phyloP scores from a whole-genome alignment of 2,888 invertebrate genomes.

The Melieria picta region DNA sequence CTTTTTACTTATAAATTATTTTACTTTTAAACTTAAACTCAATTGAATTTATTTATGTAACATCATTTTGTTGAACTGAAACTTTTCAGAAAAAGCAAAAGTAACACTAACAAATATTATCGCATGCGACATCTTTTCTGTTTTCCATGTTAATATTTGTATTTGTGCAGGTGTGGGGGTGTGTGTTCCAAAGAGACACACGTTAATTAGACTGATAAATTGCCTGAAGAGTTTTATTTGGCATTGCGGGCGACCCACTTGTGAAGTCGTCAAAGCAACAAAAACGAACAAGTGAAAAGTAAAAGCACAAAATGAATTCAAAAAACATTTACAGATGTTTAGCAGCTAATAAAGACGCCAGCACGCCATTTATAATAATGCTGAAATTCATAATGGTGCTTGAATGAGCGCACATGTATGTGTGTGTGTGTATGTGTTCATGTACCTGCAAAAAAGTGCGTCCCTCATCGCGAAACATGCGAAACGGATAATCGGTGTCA shows the following conservation, averaged over 20 bases:
- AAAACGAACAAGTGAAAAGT: too few species aligned
- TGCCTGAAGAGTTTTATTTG: not conserved
- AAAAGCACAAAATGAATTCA: not conserved
- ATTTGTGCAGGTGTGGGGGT: not conserved
- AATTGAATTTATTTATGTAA: too few species aligned
- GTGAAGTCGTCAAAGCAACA: too few species aligned
- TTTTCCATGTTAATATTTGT: not conserved
- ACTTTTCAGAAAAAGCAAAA: not conserved
- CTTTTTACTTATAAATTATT: too few species aligned
- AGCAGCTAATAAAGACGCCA: slow-evolving; percentile 11
- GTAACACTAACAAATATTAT: not conserved
- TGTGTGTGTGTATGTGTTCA: not conserved
- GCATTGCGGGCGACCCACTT: not conserved
- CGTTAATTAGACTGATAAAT: not conserved
- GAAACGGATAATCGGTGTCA: slow-evolving; percentile 82
- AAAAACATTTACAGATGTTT: slow-evolving; percentile 5
- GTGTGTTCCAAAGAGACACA: not conserved
- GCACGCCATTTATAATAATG: too few species aligned
- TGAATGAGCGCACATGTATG: too few species aligned
- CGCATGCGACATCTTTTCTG: not conserved
- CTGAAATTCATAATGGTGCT: too few species aligned
- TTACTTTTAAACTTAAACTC: too few species aligned
- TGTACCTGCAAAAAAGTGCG: slow-evolving; percentile 82
- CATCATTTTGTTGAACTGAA: not conserved
- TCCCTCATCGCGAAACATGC: slow-evolving; percentile 83